Conservation (phyloP, 2,113 vertebrate genomes). For the Plotosus lineatus region DNA sequence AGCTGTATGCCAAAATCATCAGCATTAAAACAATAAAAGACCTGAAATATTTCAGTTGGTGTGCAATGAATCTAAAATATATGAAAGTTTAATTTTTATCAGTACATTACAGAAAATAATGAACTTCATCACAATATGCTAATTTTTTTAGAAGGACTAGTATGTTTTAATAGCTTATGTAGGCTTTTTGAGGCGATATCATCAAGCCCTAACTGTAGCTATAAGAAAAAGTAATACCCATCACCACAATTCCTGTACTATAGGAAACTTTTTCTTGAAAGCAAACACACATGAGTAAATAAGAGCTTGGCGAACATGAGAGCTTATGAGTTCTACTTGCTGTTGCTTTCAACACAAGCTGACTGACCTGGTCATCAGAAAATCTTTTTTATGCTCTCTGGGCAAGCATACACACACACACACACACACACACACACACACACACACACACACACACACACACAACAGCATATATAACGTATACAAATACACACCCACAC, state of each 20-base stretch:
- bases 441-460: not conserved
- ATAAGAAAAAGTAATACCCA: not conserved
- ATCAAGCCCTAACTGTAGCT: too few species aligned
- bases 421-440: not conserved
- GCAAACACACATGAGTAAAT: not conserved
- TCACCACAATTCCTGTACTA: not conserved
- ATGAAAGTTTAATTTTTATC: too few species aligned
- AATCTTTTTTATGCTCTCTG: not conserved
- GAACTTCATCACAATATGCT: too few species aligned
- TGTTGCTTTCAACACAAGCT: conserved; percentile 42
- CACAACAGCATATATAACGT: too few species aligned
- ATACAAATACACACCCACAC: not conserved
- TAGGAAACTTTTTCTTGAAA: not conserved
- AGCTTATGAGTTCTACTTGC: conserved; percentile 24
- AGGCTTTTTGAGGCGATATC: too few species aligned
- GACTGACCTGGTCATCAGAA: conserved; percentile 23
- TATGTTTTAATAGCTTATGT: too few species aligned
- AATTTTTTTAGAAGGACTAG: too few species aligned
- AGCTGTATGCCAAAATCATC: too few species aligned
- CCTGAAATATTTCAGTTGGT: too few species aligned
- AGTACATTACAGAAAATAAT: too few species aligned
- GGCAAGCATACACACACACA: not conserved
- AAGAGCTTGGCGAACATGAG: not conserved
- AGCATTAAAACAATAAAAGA: too few species aligned
- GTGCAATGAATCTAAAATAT: too few species aligned